Evolutionary conservation across 2,113 vertebrate species (phyloP), one percentile per base, ranked within the genome.

Genomic region (Pomatorhinus ruficollis): DNA sequence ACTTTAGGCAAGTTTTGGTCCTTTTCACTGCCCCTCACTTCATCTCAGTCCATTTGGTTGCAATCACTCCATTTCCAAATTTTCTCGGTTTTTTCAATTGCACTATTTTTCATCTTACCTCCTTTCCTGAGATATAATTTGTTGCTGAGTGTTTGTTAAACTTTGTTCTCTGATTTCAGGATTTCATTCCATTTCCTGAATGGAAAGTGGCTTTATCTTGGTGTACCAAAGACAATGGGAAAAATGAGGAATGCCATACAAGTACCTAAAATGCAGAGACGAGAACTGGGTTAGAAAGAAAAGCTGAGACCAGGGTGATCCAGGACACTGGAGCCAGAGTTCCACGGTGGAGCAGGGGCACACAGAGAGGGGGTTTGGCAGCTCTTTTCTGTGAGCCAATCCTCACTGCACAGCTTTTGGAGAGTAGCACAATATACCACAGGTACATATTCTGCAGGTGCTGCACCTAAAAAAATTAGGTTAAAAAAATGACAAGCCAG

Each of bases 341-440:
- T 18, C 4, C 27, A 13, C 0, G 0, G 15, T 19, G 22, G 40
- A 57, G 28, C 3, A 35, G 19, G 17, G 15, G 3, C 12, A 10
- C 0, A 3, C 0, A 31, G 22, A 35, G 9, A 53, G 45, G n/a
- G 44, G 11, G 1, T 33, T 10, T 60, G 27, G 50, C 3, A 33
- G 23, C 27, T 49, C 0, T 2, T 45, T 12, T 4, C 33, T 35
- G 31, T 5, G 4, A 74, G 37, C 31, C 31, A 56, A 53, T 52
- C 15, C 1, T 60, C 10, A 16, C 15, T 11, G 19, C 9, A 4
- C 3, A 2, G 2, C 8, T 25, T 69, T 23, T 39, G 23, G 9
- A 10, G 12, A 27, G 40, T 0, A 56, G 18, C 22, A 33, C 14
- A 18, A 44, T 0, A 1, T 22, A 8, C 7, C 35, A 68, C 5